phyloP scores from a whole-genome alignment of 2,113 vertebrate genomes.

The Rhinogobius similis region DNA sequence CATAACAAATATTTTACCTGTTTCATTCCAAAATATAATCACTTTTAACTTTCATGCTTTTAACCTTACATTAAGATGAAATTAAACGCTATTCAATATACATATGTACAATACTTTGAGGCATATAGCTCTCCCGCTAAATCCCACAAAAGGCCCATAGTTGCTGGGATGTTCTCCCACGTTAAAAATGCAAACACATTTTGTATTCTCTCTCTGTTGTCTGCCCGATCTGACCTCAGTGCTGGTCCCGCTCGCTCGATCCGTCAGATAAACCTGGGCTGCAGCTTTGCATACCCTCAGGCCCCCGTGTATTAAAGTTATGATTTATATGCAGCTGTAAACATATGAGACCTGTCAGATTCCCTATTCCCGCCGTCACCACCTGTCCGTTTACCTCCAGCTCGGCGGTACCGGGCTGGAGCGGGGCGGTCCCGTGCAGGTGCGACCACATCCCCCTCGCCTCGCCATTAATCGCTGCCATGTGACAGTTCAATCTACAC shows the following conservation, averaged over 20 bases:
- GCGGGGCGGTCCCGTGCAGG: slow-evolving; percentile 76
- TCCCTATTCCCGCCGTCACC: slow-evolving; percentile 14
- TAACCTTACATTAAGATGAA: too few relatives aligned
- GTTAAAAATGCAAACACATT: neutral
- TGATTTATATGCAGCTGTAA: slow-evolving; percentile 40
- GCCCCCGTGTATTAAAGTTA: slow-evolving; percentile 33
- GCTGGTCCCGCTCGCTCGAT: neutral
- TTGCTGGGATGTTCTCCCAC: too few relatives aligned
- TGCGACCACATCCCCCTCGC: slow-evolving; percentile 85
- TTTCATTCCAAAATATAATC: too few relatives aligned
- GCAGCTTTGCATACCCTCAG: slow-evolving; percentile 17
- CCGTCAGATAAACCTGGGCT: slow-evolving; percentile 30
- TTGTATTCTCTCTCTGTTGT: slow-evolving; percentile 6
- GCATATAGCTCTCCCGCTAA: too few relatives aligned
- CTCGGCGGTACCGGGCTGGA: slow-evolving; percentile 17
- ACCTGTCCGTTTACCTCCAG: slow-evolving; percentile 21
- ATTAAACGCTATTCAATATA: too few relatives aligned
- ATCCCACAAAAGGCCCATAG: too few relatives aligned
- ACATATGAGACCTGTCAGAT: slow-evolving; percentile 27
- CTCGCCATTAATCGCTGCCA: slow-evolving; percentile 99
- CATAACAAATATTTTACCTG: too few relatives aligned
- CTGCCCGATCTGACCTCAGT: neutral
- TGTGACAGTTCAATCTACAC: slow-evolving; percentile 99
- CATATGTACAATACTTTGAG: too few relatives aligned
- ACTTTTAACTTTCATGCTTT: too few relatives aligned